These are phyloP conservation scores for Drosophila erecta DNA, from an alignment of 1,140 invertebrate genomes.

Conservation along the genomic window DNA sequence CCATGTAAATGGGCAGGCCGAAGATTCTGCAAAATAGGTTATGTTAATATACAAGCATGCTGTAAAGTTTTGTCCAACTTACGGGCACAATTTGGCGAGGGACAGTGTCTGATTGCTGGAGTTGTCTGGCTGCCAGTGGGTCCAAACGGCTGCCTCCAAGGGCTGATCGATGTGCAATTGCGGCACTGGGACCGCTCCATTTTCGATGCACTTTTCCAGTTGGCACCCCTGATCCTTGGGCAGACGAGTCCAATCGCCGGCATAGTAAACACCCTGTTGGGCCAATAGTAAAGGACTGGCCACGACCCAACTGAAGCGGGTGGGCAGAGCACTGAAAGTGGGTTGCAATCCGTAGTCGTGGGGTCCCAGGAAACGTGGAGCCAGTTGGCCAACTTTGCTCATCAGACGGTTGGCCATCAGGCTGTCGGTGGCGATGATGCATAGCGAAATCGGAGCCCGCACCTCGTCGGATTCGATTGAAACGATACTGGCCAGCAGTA, in stretches of 20 bases:
- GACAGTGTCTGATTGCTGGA: constrained; percentile 41
- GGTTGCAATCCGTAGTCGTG: constrained; percentile 51
- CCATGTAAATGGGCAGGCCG: constrained; percentile 73
- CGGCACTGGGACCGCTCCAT: constrained; percentile 49
- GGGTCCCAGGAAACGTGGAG: constrained; percentile 65
- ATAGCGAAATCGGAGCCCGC: constrained; percentile 64
- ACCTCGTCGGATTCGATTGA: constrained; percentile 60
- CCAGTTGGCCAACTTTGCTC: constrained; percentile 62
- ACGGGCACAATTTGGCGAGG: constrained; percentile 67
- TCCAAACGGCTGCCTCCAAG: constrained; percentile 70
- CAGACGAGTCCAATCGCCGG: constrained; percentile 72
- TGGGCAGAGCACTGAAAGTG: constrained; percentile 19
- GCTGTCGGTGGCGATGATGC: constrained; percentile 62
- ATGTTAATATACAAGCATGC: neutral
- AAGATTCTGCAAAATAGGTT: constrained; percentile 55
- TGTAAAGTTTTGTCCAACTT: neutral
- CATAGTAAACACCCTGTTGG: constrained; percentile 70
- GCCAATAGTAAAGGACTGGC: constrained; percentile 71
- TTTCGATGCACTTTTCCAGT: constrained; percentile 67
- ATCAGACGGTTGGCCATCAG: constrained; percentile 54
- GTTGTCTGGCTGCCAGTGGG: constrained; percentile 69
- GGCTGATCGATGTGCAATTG: constrained; percentile 35
- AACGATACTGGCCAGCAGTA: constrained; percentile 63
- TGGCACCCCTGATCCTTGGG: constrained; percentile 42
- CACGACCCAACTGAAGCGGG: constrained; percentile 54